Conservation (phyloP, 1,140 invertebrate genomes). For the Branchinecta lynchi region DNA sequence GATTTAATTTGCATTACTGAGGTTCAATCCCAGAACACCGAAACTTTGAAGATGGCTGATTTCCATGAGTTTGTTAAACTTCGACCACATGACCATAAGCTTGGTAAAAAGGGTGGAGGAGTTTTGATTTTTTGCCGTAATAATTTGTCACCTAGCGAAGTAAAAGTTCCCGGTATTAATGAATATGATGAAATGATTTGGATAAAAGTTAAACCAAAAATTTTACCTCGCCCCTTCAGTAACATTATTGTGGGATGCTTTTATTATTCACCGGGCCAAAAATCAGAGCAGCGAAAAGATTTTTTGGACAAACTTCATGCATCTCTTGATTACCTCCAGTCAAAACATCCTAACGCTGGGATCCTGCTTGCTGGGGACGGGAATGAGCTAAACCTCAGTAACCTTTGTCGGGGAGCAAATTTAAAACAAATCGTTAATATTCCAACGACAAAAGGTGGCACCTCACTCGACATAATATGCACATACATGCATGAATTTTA, state of each 20-base stretch:
- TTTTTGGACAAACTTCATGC: conserved; percentile 1
- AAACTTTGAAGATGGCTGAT: conserved; percentile 2
- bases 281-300: conserved; percentile 9
- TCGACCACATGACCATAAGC: not conserved
- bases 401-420: conserved; percentile 1
- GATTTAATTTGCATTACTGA: conserved; percentile 7
- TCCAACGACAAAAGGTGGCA: conserved; percentile 3
- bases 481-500: conserved; percentile 7
- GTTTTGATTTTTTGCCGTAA: conserved; percentile 3
- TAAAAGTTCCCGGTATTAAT: not conserved
- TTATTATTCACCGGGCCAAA: conserved; percentile 6
- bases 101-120: conserved; percentile 10
- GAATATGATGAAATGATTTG: conserved; percentile 2
- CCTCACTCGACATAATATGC: not conserved
- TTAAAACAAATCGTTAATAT: conserved; percentile 11
- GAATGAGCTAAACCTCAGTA: not conserved
- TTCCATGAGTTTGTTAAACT: conserved; percentile 7
- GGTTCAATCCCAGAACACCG: not conserved
- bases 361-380: not conserved
- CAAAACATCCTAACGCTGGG: conserved; percentile 8
- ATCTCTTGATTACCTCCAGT: conserved; percentile 10
- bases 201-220: conserved; percentile 7
- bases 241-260: conserved; percentile 3
- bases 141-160: conserved; percentile 6
- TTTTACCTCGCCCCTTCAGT: not conserved